These are phyloP conservation scores for Ditylenchus weischeri DNA, from an alignment of 2,888 invertebrate species.

Conservation along the genomic window DNA sequence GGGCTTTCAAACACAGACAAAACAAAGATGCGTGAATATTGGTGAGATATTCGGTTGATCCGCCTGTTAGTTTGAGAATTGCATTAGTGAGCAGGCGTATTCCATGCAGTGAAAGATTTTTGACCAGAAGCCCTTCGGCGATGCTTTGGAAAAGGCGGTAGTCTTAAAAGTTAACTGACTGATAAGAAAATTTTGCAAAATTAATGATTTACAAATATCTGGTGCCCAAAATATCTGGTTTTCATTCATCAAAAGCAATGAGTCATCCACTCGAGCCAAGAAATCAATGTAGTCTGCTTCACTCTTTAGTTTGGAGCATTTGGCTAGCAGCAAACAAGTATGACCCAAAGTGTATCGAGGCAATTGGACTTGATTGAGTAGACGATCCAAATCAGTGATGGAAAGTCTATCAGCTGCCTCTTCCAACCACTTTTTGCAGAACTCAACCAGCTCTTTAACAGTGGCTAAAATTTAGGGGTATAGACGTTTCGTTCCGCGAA, in stretches of 20 bases:
- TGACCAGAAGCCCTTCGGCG: slow-evolving; percentile 19
- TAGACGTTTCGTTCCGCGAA: not conserved
- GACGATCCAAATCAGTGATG: slow-evolving; percentile 17
- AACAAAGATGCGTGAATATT: slow-evolving; percentile 31
- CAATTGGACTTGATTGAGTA: slow-evolving; percentile 6
- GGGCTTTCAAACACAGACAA: slow-evolving; percentile 32
- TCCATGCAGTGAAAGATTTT: slow-evolving; percentile 28
- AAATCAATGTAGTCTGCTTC: slow-evolving; percentile 18
- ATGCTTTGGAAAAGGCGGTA: slow-evolving; percentile 19
- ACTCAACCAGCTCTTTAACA: slow-evolving; percentile 18
- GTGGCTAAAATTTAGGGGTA: slow-evolving; percentile 14
- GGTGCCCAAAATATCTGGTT: slow-evolving; percentile 24
- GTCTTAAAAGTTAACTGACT: slow-evolving; percentile 23
- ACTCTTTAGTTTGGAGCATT: slow-evolving; percentile 13
- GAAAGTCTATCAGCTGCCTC: slow-evolving; percentile 20
- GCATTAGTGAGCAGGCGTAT: slow-evolving; percentile 25
- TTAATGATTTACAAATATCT: slow-evolving; percentile 19
- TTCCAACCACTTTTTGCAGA: slow-evolving; percentile 25
- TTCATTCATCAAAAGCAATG: slow-evolving; percentile 13
- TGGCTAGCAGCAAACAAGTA: slow-evolving; percentile 15
- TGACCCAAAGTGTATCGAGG: slow-evolving; percentile 12
- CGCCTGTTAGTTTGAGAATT: slow-evolving; percentile 17
- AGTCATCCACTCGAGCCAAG: slow-evolving; percentile 8
- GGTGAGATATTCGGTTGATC: slow-evolving; percentile 20
- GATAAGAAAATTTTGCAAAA: not conserved